phyloP scores from a whole-genome alignment of 2,888 invertebrate genomes.

The Anthophora plumipes region DNA sequence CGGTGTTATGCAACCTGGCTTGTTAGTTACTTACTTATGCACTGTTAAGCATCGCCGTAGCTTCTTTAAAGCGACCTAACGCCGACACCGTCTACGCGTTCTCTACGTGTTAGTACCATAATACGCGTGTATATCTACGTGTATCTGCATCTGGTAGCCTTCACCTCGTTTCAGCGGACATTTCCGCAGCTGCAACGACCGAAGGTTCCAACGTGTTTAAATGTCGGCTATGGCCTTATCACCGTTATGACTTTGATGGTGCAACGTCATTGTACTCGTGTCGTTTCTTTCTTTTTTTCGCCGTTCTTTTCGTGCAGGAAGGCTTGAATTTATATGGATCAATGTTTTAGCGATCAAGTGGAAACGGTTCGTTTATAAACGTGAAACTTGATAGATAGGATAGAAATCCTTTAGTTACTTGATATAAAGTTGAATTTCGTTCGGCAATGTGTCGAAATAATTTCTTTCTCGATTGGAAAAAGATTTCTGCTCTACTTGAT shows the following conservation, averaged over 20 bases:
- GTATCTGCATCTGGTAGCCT: conserved; percentile 76
- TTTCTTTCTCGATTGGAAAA: conserved; percentile 39
- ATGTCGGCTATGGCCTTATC: conserved; percentile 51
- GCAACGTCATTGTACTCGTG: conserved; percentile 6
- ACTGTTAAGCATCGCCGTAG: conserved; percentile 63
- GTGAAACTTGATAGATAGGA: too few relatives aligned
- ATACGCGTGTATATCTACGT: conserved; percentile 12
- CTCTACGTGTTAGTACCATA: not conserved
- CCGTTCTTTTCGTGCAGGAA: too few relatives aligned
- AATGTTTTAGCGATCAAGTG: too few relatives aligned
- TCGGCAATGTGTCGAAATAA: not conserved
- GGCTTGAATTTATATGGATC: not conserved
- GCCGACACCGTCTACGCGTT: conserved; percentile 28
- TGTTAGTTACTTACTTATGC: conserved; percentile 66
- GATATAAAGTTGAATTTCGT: not conserved
- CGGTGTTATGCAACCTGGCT: conserved; percentile 75
- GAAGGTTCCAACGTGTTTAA: conserved; percentile 64
- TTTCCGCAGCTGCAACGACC: conserved; percentile 79
- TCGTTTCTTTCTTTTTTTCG: not conserved
- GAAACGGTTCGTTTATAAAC: too few relatives aligned
- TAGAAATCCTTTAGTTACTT: conserved; percentile 13
- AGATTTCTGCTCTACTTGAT: conserved; percentile 46
- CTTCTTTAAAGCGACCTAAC: conserved; percentile 63
- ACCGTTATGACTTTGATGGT: not conserved
- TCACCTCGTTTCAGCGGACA: conserved; percentile 83